Percentiles rank a stretch among this genome's conserved stretches.
phyloP scores from a whole-genome alignment of 1,140 invertebrate species.

The Pseudachorutes palmiensis region DNA sequence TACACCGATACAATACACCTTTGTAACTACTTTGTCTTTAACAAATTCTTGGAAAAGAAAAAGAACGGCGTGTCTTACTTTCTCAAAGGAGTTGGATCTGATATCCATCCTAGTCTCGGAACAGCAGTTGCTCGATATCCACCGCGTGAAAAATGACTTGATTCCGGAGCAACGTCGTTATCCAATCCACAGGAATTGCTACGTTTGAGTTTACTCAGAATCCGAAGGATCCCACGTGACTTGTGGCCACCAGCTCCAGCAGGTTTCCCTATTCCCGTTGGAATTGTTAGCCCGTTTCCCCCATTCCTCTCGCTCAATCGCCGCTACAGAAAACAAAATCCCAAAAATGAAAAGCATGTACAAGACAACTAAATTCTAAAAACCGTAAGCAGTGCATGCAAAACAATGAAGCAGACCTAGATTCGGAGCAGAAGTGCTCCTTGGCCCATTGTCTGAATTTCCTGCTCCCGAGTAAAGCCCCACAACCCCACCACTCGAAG shows the following conservation, averaged over 20 bases:
- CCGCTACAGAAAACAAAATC: constrained; percentile 1
- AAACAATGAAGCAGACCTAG: constrained; percentile 59
- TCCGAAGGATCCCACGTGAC: constrained; percentile 31
- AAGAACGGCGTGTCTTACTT: no score
- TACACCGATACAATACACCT: constrained; percentile 1
- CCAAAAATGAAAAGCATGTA: neutral
- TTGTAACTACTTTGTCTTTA: no score
- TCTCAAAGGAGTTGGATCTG: constrained; percentile 38
- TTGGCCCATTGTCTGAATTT: constrained; percentile 48
- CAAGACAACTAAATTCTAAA: neutral
- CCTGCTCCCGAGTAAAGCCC: constrained; percentile 1
- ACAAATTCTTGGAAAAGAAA: no score
- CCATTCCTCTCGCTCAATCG: constrained; percentile 24
- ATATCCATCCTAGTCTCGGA: constrained; percentile 62
- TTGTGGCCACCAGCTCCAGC: constrained; percentile 29
- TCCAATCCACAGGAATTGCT: constrained; percentile 65
- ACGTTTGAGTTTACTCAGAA: constrained; percentile 51
- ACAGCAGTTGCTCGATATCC: constrained; percentile 67
- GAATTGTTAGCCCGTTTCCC: constrained; percentile 11
- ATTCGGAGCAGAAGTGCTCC: constrained; percentile 81
- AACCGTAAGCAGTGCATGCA: neutral
- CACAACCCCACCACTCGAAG: neutral
- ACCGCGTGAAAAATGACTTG: constrained; percentile 53
- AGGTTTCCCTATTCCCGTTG: neutral
- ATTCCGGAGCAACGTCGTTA: constrained; percentile 48